These are phyloP conservation scores for Epicauta chinensis DNA, from an alignment of 1,140 invertebrate genomes.

Conservation along the genomic window DNA sequence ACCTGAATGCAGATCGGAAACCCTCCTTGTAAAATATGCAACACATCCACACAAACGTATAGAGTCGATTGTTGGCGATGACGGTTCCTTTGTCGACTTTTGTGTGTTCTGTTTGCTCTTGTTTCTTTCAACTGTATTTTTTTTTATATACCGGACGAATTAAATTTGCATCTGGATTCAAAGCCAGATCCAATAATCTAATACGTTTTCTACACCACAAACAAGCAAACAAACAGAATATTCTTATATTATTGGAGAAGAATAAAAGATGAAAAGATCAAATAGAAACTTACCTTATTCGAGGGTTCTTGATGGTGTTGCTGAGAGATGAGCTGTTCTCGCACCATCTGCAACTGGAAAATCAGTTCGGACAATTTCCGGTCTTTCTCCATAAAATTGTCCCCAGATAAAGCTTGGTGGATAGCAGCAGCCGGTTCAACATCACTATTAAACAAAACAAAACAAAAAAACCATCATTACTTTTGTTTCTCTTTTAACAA, in stretches of 20 bases:
- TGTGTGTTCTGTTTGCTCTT: conserved; percentile 16
- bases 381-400: conserved; percentile 69
- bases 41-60: conserved; percentile 15
- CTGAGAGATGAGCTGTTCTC: conserved; percentile 68
- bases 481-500: too few species aligned
- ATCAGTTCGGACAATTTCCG: conserved; percentile 76
- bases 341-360: conserved; percentile 69
- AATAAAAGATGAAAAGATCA: background rate
- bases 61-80: conserved; percentile 17
- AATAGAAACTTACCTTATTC: conserved; percentile 14
- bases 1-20: conserved; percentile 25
- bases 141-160: conserved; percentile 27
- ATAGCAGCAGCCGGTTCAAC: conserved; percentile 57
- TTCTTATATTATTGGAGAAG: too few species aligned
- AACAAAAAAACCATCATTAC: too few species aligned
- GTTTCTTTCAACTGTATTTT: conserved; percentile 14
- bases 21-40: conserved; percentile 25
- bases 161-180: conserved; percentile 21
- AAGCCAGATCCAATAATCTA: too few species aligned
- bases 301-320: conserved; percentile 30
- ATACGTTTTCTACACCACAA: too few species aligned
- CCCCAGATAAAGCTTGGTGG: conserved; percentile 58
- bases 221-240: too few species aligned
- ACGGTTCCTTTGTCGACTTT: conserved; percentile 20
- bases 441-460: conserved; percentile 35